Percentiles rank a stretch among this genome's conserved stretches.
Evolutionary conservation across 1,140 invertebrate species (phyloP).

Genomic region (Musca domestica): DNA sequence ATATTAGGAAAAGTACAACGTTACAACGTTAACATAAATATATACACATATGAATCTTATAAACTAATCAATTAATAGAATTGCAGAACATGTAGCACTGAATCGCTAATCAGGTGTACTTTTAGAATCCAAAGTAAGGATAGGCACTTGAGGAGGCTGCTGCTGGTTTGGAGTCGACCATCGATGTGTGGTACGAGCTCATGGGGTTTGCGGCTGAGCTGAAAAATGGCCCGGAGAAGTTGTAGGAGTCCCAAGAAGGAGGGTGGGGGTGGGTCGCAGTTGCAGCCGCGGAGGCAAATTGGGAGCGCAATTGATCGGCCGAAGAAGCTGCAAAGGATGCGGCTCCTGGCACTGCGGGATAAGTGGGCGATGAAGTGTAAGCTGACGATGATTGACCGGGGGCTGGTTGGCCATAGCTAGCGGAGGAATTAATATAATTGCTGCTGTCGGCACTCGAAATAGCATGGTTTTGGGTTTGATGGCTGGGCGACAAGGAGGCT

Average conservation of each 20-base stretch:
- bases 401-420: conserved; percentile 9
- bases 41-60: no score
- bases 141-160: conserved; percentile 35
- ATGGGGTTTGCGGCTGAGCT: conserved; percentile 37
- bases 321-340: conserved; percentile 32
- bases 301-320: conserved; percentile 47
- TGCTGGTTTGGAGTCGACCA: conserved; percentile 36
- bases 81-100: no score
- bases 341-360: conserved; percentile 28
- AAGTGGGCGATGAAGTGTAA: conserved; percentile 27
- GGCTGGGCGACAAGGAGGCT: neutral
- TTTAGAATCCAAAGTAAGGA: conserved; percentile 47
- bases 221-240: conserved; percentile 46
- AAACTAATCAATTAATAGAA: neutral
- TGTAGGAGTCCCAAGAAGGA: conserved; percentile 44
- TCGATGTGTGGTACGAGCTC: conserved; percentile 38
- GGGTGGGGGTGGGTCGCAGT: conserved; percentile 37
- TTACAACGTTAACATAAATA: neutral
- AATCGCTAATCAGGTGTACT: neutral
- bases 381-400: neutral
- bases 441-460: conserved; percentile 2
- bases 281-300: conserved; percentile 46
- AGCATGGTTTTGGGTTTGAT: neutral
- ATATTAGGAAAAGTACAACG: no score
- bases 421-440: conserved; percentile 20